Base-by-base conservation (phyloP, 1,140 invertebrate species). In the Adoxophyes honmai region DNA sequence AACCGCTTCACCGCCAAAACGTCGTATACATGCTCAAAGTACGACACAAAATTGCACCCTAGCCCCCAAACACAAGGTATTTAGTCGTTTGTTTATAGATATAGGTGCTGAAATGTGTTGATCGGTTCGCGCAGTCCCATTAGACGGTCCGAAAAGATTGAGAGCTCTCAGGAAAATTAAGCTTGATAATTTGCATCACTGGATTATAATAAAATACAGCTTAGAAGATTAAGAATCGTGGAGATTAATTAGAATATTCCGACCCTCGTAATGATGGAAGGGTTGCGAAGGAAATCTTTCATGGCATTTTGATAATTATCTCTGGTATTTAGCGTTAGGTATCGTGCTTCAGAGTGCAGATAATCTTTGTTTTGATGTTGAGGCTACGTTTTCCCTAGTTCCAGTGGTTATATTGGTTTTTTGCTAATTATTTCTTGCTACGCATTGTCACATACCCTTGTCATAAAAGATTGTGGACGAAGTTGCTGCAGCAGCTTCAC, bases 141-240 rank as follows among this genome's bases (percentile, higher is more conserved):
- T 55, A 52, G 55, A 55, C 28, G 53, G 44, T 16, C 55, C 34
- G 16, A 33, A 53, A 33, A 55, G 55, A 60, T 55, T 55, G 55
- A 54, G 55, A 48, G 56, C 52, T 62, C 51, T 58, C 55, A 55
- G 37, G 18, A 48, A 58, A 58, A 62, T 62, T 52, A 55, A 58
- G 52, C 33, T 34, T 55, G 1, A 28, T 48, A 13, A 58, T 58
- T 51, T 36, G 39, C 34, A 44, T 52, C 42, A 33, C 16, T 18
- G 18, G 21, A 48, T 48, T 48, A 48, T 48, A 48, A 48, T 33
- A 33, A 48, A 48, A 33, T 48, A 48, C 21, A 48, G 42, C 21
- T 48, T 48, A 48, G 18, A 21, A 48, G 18, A 48, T 48, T 28
- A 48, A n/a, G 8, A 2, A 16, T 28, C 2, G 2, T 28, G 21